phyloP scores from a whole-genome alignment of 2,113 vertebrate genomes.

The Crotalus helleri region DNA sequence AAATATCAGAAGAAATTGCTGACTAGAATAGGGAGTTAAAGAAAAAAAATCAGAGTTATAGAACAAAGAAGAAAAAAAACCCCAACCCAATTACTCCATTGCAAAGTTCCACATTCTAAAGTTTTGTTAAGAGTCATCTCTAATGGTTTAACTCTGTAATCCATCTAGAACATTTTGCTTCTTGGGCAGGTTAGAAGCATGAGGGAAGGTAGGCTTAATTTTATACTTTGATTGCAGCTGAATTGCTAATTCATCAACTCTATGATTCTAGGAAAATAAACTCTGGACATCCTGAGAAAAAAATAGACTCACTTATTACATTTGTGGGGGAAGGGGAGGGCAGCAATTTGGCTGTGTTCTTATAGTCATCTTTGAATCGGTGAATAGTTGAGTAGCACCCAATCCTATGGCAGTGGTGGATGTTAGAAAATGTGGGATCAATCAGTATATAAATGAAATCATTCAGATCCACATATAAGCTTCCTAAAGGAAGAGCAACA shows the following conservation, averaged over 20 bases:
- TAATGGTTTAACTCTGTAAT: not conserved
- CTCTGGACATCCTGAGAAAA: not conserved
- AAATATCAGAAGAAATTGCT: not conserved
- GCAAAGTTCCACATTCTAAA: not conserved
- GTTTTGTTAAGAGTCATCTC: not conserved
- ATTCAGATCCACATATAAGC: not conserved
- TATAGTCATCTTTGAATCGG: not conserved
- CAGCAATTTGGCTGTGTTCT: not conserved
- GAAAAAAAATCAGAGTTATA: not conserved
- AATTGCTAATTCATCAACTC: not conserved
- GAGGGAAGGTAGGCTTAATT: not conserved
- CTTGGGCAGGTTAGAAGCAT: not conserved
- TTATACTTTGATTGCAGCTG: not conserved
- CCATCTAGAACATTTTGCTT: not conserved
- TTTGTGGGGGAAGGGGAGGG: not conserved
- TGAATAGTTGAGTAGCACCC: not conserved
- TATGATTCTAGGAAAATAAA: not conserved
- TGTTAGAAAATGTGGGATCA: not conserved
- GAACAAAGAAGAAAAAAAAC: not conserved
- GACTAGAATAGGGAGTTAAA: not conserved
- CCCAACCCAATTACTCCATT: not conserved
- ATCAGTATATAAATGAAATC: not conserved
- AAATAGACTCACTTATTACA: not conserved
- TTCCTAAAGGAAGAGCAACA: not conserved
- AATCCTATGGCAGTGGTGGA: not conserved